phyloP scores from a whole-genome alignment of 2,797 vertebrate genomes.

The Microcaecilia unicolor region DNA sequence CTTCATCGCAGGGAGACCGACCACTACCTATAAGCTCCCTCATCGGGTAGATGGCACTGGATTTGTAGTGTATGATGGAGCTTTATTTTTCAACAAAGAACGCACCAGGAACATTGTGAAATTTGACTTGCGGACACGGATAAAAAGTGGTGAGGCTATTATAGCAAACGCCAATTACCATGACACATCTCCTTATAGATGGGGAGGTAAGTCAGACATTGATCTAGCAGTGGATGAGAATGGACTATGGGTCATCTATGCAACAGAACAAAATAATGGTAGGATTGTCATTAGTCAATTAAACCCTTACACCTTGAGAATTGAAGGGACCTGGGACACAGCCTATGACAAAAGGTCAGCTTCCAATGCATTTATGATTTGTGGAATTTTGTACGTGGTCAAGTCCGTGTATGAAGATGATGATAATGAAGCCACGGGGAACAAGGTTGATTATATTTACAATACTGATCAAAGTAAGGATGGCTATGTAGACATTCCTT shows the following conservation, averaged over 20 bases:
- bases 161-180: constrained; percentile 97
- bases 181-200: constrained; percentile 94
- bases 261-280: constrained; percentile 96
- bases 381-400: constrained; percentile 94
- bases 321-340: constrained; percentile 96
- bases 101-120: constrained; percentile 96
- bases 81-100: constrained; percentile 97
- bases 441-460: constrained; percentile 98
- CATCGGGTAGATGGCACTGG: constrained; percentile 94
- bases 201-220: constrained; percentile 96
- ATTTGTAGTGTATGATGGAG: constrained; percentile 93
- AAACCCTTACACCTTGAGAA: constrained; percentile 89
- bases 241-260: constrained; percentile 96
- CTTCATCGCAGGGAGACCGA: constrained; percentile 90
- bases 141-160: constrained; percentile 96
- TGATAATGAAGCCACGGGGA: constrained; percentile 94
- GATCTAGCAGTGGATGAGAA: constrained; percentile 96
- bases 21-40: constrained; percentile 93
- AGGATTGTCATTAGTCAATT: constrained; percentile 93
- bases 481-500: constrained; percentile 85
- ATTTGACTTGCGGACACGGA: constrained; percentile 90
- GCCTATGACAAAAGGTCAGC: constrained; percentile 94
- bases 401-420: constrained; percentile 96
- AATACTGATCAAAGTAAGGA: constrained; percentile 95
- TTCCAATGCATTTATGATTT: constrained; percentile 97